Evolutionary conservation across 2,113 vertebrate species (phyloP).

Genomic region (Pongo abelii): DNA sequence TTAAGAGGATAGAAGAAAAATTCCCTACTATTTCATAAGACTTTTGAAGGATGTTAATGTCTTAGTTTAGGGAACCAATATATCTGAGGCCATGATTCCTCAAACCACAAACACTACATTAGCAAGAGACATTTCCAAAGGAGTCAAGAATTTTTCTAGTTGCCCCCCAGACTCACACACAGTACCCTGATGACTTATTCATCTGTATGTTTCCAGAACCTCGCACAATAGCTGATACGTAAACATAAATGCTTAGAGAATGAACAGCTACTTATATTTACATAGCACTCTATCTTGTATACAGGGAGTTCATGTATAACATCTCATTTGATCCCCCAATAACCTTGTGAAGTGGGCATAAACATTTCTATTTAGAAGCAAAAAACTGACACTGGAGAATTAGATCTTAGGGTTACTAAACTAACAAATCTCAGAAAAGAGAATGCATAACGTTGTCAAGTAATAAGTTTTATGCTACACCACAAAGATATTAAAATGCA

Average conservation of each 20-base stretch:
- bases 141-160: not conserved
- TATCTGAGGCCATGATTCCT: not conserved
- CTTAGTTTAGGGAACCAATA: not conserved
- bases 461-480: not conserved
- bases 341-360: not conserved
- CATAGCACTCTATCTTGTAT: not conserved
- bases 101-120: not conserved
- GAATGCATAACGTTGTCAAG: not conserved
- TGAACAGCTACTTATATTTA: not conserved
- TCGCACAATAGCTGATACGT: not conserved
- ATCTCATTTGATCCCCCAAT: not conserved
- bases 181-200: not conserved
- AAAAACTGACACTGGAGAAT: not conserved
- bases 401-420: not conserved
- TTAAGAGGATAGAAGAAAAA: not conserved
- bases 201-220: not conserved
- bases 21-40: no score
- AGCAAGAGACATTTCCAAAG: not conserved
- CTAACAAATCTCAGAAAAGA: constrained; percentile 6
- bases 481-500: constrained; percentile 4
- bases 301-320: not conserved
- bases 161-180: not conserved
- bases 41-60: not conserved
- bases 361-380: constrained; percentile 3
- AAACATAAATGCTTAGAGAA: not conserved